These are phyloP conservation scores for Cantharis lateralis DNA, from an alignment of 2,888 invertebrate species.

Conservation along the genomic window DNA sequence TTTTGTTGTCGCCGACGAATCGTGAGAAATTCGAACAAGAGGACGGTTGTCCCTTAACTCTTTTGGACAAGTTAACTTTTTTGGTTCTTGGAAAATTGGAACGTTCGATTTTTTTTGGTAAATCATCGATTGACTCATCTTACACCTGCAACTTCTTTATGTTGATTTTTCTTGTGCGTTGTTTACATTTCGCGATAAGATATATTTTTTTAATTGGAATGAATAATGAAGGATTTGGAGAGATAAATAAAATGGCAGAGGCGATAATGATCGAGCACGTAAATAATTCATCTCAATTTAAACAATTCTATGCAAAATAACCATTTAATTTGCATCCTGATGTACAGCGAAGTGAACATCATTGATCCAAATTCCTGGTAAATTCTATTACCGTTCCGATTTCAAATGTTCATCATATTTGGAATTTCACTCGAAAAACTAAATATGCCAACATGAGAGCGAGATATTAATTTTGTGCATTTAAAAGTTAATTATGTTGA, in stretches of 20 bases:
- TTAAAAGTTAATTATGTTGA: slow-evolving; percentile 2
- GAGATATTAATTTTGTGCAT: slow-evolving; percentile 25
- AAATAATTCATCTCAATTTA: slow-evolving; percentile 31
- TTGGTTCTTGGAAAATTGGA: background rate
- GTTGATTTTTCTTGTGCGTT: background rate
- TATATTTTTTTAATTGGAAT: background rate
- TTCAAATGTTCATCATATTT: slow-evolving; percentile 32
- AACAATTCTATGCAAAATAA: slow-evolving; percentile 31
- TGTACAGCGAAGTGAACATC: slow-evolving; percentile 32
- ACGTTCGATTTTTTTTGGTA: background rate
- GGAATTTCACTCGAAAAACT: slow-evolving; percentile 27
- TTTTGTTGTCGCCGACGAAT: slow-evolving; percentile 35
- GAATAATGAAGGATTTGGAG: background rate
- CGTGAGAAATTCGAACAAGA: slow-evolving; percentile 35
- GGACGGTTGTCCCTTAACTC: slow-evolving; percentile 12
- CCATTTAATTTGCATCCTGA: slow-evolving; percentile 30
- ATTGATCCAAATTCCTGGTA: slow-evolving; percentile 28
- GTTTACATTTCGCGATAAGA: background rate
- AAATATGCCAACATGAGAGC: slow-evolving; percentile 22
- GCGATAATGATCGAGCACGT: slow-evolving; percentile 14
- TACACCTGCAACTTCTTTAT: background rate
- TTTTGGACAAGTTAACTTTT: background rate
- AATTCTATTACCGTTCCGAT: slow-evolving; percentile 33
- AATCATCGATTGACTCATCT: background rate
- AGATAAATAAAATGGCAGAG: background rate